These are phyloP conservation scores for Macropus fuliginosus DNA, from an alignment of 2,797 vertebrate species.

Conservation along the genomic window DNA sequence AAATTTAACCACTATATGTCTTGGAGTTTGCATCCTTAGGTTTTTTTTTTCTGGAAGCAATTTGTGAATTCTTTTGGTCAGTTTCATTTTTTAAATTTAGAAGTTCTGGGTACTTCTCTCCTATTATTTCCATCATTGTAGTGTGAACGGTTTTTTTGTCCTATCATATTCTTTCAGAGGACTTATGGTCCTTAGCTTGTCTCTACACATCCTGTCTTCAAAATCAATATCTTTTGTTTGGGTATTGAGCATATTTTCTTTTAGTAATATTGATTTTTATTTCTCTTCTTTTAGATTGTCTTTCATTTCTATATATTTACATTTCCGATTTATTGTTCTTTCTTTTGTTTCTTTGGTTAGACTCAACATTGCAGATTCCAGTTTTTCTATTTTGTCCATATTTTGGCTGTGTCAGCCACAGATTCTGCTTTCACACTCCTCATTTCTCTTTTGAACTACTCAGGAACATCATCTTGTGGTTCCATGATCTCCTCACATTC, in stretches of 20 bases:
- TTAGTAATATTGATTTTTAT: neutral
- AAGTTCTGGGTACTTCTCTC: neutral
- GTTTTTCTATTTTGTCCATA: neutral
- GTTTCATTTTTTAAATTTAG: neutral
- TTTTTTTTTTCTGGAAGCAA: neutral
- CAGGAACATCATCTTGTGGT: neutral
- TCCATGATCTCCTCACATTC: neutral
- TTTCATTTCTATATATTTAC: neutral
- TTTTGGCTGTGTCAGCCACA: neutral
- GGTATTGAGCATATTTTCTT: neutral
- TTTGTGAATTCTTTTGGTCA: too few relatives aligned
- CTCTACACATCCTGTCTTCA: neutral
- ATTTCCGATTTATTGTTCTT: neutral
- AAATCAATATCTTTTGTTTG: neutral
- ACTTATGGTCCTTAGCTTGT: neutral
- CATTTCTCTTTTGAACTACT: neutral
- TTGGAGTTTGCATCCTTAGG: neutral
- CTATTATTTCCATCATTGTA: neutral
- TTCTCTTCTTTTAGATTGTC: neutral
- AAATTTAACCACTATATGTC: neutral
- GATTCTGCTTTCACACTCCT: neutral
- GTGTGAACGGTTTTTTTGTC: neutral
- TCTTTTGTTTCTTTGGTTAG: neutral
- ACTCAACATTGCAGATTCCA: neutral
- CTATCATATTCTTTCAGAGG: neutral